These are phyloP conservation scores for Australoheros scitulus DNA, from an alignment of 2,113 vertebrate genomes.

Conservation along the genomic window DNA sequence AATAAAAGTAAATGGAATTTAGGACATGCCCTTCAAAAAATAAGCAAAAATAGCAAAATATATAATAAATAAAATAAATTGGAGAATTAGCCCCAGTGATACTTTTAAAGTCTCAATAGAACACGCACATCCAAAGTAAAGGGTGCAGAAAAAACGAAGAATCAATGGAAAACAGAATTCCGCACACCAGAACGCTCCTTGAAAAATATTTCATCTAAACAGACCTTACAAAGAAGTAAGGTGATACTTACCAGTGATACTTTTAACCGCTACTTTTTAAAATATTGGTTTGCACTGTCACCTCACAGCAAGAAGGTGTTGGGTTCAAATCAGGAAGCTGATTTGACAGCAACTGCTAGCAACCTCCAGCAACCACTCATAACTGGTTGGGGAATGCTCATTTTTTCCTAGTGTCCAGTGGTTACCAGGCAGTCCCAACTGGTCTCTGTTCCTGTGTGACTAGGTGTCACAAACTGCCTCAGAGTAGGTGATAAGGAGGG, in stretches of 20 bases:
- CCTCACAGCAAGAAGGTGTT: background rate
- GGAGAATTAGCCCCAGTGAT: too few relatives aligned
- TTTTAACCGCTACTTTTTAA: background rate
- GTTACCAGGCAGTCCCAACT: background rate
- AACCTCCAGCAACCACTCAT: background rate
- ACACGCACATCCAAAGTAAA: too few relatives aligned
- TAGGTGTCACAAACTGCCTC: too few relatives aligned
- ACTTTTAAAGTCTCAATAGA: background rate
- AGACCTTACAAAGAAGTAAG: too few relatives aligned
- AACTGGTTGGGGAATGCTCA: background rate
- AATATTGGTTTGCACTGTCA: background rate
- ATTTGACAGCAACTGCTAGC: background rate
- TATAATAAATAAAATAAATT: background rate
- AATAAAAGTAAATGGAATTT: background rate
- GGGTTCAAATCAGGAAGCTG: background rate
- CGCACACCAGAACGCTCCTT: too few relatives aligned
- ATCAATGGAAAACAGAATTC: too few relatives aligned
- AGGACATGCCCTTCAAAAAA: background rate
- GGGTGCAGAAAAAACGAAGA: too few relatives aligned
- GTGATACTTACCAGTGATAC: too few relatives aligned
- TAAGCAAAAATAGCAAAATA: fast-evolving
- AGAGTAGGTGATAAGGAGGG: too few relatives aligned
- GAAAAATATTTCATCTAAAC: too few relatives aligned
- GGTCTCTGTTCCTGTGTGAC: too few relatives aligned
- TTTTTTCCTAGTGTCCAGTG: too few relatives aligned